A percentile compares a stretch with the other conserved stretches of the same genome.
Evolutionary conservation across 2,888 invertebrate species (phyloP).

Genomic region (Leptura quadrifasciata): DNA sequence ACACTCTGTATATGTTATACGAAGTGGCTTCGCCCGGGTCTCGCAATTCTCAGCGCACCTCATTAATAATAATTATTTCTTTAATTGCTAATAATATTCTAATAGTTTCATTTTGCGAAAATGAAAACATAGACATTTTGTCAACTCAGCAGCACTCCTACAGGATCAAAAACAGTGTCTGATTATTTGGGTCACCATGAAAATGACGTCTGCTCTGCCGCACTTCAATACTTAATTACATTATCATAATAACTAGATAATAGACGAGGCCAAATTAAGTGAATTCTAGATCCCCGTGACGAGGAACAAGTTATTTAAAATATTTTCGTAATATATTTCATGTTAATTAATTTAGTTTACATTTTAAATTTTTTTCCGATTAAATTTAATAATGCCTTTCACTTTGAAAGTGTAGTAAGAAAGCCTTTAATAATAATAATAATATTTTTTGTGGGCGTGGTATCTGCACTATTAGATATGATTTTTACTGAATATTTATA

Average conservation of each 20-base stretch:
- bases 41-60: too few species aligned
- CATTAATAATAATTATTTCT: too few species aligned
- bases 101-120: too few species aligned
- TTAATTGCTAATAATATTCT: too few species aligned
- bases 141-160: background rate
- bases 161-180: background rate
- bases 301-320: slow-evolving; percentile 7
- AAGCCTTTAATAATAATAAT: background rate
- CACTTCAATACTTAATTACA: background rate
- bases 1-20: too few species aligned
- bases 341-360: background rate
- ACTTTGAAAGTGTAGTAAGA: background rate
- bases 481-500: background rate
- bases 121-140: too few species aligned
- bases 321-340: background rate
- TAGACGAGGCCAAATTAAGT: background rate
- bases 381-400: background rate
- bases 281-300: slow-evolving; percentile 1
- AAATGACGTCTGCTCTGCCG: background rate
- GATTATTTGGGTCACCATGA: background rate
- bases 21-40: too few species aligned
- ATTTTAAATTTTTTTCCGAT: background rate
- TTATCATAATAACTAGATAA: slow-evolving; percentile 1
- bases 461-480: background rate
- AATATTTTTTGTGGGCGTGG: background rate